Percentiles rank a stretch among this genome's conserved stretches.
Evolutionary conservation across 1,140 invertebrate species (phyloP).

Genomic region (Cydia fagiglandana): DNA sequence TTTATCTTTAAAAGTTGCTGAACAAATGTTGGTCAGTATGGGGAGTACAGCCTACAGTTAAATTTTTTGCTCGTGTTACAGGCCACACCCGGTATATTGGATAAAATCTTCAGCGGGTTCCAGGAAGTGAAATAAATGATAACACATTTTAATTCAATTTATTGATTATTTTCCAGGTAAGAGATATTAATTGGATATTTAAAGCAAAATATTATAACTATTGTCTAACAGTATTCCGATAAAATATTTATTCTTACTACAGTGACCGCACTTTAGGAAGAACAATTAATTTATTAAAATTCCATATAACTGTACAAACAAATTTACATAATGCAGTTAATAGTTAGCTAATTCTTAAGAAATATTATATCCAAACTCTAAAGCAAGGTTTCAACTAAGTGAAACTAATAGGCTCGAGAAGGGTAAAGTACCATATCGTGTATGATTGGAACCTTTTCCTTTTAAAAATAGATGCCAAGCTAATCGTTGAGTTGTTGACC

Average conservation of each 20-base stretch:
- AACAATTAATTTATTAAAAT: conserved; percentile 45
- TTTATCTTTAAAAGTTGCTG: too few species aligned
- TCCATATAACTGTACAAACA: conserved; percentile 64
- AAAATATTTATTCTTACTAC: conserved; percentile 52
- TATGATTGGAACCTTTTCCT: too few species aligned
- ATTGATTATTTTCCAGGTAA: conserved; percentile 68
- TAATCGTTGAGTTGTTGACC: too few species aligned
- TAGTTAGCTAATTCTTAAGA: conserved; percentile 42
- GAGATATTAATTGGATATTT: conserved; percentile 66
- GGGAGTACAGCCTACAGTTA: too few species aligned
- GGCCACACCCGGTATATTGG: too few species aligned
- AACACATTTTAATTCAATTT: conserved; percentile 60
- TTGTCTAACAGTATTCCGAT: conserved; percentile 57
- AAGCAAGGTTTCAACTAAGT: conserved; percentile 35
- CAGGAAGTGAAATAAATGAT: conserved; percentile 46
- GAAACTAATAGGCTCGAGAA: conserved; percentile 13
- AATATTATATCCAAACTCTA: conserved; percentile 39
- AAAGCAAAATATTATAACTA: conserved; percentile 67
- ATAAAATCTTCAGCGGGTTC: background rate
- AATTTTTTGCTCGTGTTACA: too few species aligned
- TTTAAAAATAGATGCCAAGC: background rate
- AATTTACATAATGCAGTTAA: conserved; percentile 51
- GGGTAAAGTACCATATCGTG: too few species aligned
- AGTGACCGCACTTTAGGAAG: conserved; percentile 32
- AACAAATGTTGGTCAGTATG: too few species aligned